phyloP scores from a whole-genome alignment of 2,797 vertebrate genomes.

The Loris lydekkerianus region DNA sequence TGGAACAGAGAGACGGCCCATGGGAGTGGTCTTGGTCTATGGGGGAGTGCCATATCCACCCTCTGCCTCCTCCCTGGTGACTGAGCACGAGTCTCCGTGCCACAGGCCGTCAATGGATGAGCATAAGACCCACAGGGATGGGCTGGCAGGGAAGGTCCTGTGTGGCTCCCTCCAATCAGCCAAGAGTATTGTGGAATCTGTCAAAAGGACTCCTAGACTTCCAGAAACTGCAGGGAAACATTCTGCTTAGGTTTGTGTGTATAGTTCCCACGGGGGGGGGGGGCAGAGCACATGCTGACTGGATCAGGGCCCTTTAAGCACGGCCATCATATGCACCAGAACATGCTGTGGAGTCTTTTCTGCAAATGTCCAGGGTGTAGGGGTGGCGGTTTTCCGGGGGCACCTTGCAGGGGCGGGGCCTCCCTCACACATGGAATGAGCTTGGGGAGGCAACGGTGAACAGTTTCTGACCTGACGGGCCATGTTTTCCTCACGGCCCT shows the following conservation, averaged over 20 bases:
- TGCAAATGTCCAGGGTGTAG: not conserved
- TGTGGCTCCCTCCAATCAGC: not conserved
- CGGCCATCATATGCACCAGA: not conserved
- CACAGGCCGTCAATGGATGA: too few relatives aligned
- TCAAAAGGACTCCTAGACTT: not conserved
- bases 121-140: accelerated
- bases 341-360: accelerated
- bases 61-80: not conserved
- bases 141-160: not conserved
- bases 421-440: not conserved
- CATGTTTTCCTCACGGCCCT: not conserved
- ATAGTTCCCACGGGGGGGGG: not conserved
- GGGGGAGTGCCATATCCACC: accelerated
- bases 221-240: not conserved
- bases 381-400: not conserved
- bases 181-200: not conserved
- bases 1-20: conserved; percentile 85
- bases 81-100: too few relatives aligned
- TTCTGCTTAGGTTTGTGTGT: accelerated
- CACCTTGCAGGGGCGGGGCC: not conserved
- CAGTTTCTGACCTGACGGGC: too few relatives aligned
- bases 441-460: accelerated
- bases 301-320: not conserved
- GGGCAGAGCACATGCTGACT: not conserved
- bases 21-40: not conserved